These are phyloP conservation scores for Aphis gossypii DNA, from an alignment of 1,140 invertebrate species.

Conservation along the genomic window DNA sequence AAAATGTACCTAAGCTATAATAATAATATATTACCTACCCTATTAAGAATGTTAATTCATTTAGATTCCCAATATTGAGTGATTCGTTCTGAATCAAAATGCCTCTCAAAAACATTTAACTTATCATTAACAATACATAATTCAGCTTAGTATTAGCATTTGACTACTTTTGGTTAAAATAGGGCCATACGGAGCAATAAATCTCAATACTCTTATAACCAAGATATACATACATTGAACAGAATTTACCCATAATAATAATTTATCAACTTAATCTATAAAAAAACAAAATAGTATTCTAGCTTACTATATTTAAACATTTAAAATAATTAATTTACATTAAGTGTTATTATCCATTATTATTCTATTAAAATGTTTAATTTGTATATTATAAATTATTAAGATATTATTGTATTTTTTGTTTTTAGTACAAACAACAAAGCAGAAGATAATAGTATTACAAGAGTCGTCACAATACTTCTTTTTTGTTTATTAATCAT, in stretches of 20 bases:
- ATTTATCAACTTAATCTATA: not conserved
- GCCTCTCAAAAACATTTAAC: no score
- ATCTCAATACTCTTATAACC: no score
- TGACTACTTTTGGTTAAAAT: no score
- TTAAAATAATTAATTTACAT: not conserved
- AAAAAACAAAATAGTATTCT: not conserved
- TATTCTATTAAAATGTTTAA: not conserved
- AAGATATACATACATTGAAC: not conserved
- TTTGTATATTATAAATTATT: not conserved
- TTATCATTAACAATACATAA: no score
- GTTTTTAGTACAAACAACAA: not conserved
- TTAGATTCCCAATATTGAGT: not conserved
- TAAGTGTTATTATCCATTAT: not conserved
- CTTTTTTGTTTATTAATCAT: not conserved
- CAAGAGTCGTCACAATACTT: not conserved
- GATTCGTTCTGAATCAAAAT: not conserved
- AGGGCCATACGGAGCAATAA: no score
- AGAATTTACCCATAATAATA: not conserved
- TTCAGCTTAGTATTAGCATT: no score
- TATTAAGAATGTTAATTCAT: not conserved
- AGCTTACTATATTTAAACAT: not conserved
- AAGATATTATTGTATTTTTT: not conserved
- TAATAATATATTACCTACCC: not conserved
- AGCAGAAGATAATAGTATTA: not conserved
- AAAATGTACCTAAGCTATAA: no score